A percentile compares a stretch with the other conserved stretches of the same genome.
phyloP scores from a whole-genome alignment of 1,140 invertebrate genomes.

The Drosophila lacertosa region DNA sequence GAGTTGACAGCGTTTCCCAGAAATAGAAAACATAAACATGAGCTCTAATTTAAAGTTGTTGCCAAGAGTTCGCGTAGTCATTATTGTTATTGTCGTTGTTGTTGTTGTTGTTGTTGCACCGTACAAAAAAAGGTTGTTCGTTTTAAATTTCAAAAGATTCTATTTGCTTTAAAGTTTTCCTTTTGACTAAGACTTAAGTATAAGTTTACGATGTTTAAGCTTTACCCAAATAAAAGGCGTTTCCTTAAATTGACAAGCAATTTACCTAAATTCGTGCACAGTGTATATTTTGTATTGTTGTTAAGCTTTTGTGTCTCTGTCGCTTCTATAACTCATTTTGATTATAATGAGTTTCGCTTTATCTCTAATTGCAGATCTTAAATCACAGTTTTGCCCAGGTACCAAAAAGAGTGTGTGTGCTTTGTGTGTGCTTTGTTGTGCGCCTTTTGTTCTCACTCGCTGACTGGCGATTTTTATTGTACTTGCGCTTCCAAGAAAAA shows the following conservation, averaged over 20 bases:
- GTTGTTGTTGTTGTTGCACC: neutral
- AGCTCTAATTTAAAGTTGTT: conserved; percentile 65
- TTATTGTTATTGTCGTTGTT: conserved; percentile 8
- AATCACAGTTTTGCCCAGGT: conserved; percentile 46
- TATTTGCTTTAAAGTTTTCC: too few species aligned
- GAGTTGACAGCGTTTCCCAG: conserved; percentile 70
- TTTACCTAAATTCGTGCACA: conserved; percentile 13
- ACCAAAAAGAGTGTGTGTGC: conserved; percentile 8
- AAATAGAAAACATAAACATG: conserved; percentile 48
- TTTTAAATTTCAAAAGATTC: too few species aligned
- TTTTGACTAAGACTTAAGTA: too few species aligned
- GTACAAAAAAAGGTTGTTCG: neutral
- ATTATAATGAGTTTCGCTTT: conserved; percentile 74
- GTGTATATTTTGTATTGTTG: conserved; percentile 10
- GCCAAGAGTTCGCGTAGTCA: conserved; percentile 36
- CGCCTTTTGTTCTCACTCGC: conserved; percentile 40
- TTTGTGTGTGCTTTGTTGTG: conserved; percentile 6
- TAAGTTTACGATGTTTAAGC: too few species aligned
- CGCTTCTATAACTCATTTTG: conserved; percentile 74
- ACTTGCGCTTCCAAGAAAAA: conserved; percentile 4
- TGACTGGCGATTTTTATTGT: conserved; percentile 55
- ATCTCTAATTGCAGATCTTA: conserved; percentile 77
- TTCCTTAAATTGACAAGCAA: too few species aligned
- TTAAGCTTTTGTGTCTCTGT: conserved; percentile 41
- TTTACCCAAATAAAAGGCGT: too few species aligned